Evolutionary conservation across 2,113 vertebrate species (phyloP).

Genomic region (Neodon shergylaensis): DNA sequence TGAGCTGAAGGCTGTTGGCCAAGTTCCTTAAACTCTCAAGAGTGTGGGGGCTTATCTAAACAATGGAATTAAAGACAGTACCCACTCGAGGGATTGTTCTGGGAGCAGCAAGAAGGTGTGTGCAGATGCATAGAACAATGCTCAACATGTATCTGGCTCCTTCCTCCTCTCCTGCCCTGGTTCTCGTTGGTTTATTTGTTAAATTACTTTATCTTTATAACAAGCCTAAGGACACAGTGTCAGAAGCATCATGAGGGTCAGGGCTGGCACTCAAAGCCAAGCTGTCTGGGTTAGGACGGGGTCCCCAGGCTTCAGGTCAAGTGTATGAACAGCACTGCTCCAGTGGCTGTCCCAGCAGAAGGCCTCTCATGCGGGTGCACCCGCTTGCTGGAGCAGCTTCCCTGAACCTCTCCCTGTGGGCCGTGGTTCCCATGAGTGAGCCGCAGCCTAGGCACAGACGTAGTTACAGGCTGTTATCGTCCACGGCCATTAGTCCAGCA

Average conservation of each 20-base stretch:
- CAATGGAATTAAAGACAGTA: neutral
- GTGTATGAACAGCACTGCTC: neutral
- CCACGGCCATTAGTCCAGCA: neutral
- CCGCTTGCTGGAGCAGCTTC: neutral
- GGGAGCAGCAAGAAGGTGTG: neutral
- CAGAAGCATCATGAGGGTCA: neutral
- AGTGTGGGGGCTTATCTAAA: neutral
- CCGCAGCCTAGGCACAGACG: neutral
- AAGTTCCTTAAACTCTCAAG: neutral
- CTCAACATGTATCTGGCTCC: neutral
- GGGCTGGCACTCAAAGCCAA: neutral
- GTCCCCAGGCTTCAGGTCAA: neutral
- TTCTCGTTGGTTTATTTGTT: neutral
- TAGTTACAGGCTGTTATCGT: neutral
- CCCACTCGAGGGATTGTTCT: neutral
- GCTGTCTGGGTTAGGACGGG: neutral
- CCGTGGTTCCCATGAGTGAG: neutral
- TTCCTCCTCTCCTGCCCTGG: neutral
- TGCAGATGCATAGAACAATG: neutral
- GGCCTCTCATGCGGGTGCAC: neutral
- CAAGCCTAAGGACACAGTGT: neutral
- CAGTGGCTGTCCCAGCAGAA: accelerated
- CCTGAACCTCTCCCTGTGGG: neutral
- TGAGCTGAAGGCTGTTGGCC: neutral
- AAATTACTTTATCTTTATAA: neutral